Evolutionary conservation across 37 sponge, comb jelly and placozoan species (phyloP).

Genomic region (Amphimedon queenslandica): DNA sequence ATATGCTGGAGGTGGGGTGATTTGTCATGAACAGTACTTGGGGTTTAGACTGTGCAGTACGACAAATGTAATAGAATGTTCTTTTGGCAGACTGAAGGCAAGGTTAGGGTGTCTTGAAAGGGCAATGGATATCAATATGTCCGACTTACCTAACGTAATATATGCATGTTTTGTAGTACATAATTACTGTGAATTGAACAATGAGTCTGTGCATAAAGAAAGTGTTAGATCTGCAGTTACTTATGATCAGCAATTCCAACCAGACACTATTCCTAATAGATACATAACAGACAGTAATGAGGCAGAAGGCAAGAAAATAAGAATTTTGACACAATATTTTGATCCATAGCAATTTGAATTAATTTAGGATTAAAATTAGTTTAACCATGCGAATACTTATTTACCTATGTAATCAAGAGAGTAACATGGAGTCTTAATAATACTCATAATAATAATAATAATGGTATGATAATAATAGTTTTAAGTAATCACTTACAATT

Average conservation of each 20-base stretch:
- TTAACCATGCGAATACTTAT: too few species aligned
- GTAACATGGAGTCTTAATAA: too few species aligned
- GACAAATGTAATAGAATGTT: slow-evolving; percentile 35
- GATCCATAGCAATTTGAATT: too few species aligned
- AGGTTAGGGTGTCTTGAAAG: slow-evolving; percentile 8
- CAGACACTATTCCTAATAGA: not conserved
- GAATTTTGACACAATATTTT: too few species aligned
- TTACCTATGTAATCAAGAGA: too few species aligned
- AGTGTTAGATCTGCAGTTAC: not conserved
- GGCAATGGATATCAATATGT: slow-evolving; percentile 30
- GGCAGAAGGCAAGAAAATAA: slow-evolving; percentile 18
- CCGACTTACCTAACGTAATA: slow-evolving; percentile 17
- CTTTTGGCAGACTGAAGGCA: slow-evolving; percentile 38
- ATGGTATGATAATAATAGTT: too few species aligned
- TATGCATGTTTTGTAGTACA: slow-evolving; percentile 35
- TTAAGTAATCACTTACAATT: too few species aligned
- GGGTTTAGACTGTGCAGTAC: slow-evolving; percentile 13
- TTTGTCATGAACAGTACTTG: slow-evolving; percentile 32
- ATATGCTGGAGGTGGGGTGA: slow-evolving; percentile 24
- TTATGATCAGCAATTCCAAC: slow-evolving; percentile 10
- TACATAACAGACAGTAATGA: slow-evolving; percentile 15
- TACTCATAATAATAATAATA: too few species aligned
- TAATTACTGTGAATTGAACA: slow-evolving; percentile 21
- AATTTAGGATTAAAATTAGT: too few species aligned
- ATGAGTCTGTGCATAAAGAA: slow-evolving; percentile 8